Conservation (phyloP, 2,888 invertebrate species). For the Nephrotoma appendiculata region DNA sequence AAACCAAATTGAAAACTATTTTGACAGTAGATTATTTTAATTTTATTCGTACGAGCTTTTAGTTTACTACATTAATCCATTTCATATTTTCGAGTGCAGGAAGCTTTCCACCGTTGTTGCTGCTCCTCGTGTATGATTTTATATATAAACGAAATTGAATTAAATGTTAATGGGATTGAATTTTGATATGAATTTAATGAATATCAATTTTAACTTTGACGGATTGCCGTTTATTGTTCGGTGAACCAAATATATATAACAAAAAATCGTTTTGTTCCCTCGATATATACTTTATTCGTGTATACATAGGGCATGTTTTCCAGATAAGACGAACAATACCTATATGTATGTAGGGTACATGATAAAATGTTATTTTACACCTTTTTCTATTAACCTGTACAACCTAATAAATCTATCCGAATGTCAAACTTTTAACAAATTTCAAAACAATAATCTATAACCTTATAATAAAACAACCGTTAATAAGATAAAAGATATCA, state of each 20-base stretch:
- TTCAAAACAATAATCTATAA: neutral
- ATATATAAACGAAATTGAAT: neutral
- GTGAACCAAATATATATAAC: neutral
- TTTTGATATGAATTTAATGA: neutral
- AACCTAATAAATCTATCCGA: neutral
- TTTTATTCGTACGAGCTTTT: neutral
- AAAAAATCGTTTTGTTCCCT: neutral
- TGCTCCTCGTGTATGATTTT: neutral
- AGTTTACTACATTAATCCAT: neutral
- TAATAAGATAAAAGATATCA: neutral
- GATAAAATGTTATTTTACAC: neutral
- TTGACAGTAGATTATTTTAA: neutral
- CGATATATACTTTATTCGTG: neutral
- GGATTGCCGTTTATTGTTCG: neutral
- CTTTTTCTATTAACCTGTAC: neutral
- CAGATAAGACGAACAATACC: neutral
- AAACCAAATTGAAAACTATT: neutral
- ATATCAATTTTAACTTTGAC: neutral
- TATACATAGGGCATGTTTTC: neutral
- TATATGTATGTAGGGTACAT: neutral
- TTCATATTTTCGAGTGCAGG: neutral
- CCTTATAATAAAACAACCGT: neutral
- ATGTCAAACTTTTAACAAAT: neutral
- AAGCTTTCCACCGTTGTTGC: neutral
- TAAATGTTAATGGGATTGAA: neutral